These are phyloP conservation scores for Disparrhopalites patrizii DNA, from an alignment of 2,888 invertebrate species.

Conservation along the genomic window DNA sequence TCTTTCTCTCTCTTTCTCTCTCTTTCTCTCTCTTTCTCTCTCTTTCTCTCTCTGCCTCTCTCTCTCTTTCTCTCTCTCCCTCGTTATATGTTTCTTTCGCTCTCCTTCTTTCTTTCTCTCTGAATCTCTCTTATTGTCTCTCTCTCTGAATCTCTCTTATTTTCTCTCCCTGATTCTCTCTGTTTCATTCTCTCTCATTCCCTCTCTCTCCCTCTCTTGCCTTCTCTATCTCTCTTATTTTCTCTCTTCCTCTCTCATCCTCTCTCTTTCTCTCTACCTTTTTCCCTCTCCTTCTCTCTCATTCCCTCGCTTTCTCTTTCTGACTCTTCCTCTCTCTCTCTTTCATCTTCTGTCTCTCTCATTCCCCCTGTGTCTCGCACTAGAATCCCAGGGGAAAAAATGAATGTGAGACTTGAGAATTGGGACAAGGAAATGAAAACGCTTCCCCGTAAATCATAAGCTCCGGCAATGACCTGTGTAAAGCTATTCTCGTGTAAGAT, in stretches of 20 bases:
- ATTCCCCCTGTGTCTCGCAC: too few relatives aligned
- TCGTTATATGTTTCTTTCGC: background rate
- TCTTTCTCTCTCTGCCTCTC: slow-evolving; percentile 7
- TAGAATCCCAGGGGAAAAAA: too few relatives aligned
- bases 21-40: slow-evolving; percentile 2
- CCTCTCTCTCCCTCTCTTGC: background rate
- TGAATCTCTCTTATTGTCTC: background rate
- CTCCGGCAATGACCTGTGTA: too few relatives aligned
- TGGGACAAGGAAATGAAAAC: too few relatives aligned
- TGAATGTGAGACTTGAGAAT: too few relatives aligned
- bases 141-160: background rate
- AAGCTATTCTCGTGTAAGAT: too few relatives aligned
- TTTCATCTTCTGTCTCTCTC: background rate
- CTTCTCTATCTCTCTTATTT: background rate
- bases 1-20: slow-evolving; percentile 6
- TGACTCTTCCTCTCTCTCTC: background rate
- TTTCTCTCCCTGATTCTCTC: too few relatives aligned
- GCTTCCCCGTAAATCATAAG: too few relatives aligned
- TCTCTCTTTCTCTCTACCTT: background rate
- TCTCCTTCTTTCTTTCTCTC: slow-evolving; percentile 8
- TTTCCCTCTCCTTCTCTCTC: too few relatives aligned
- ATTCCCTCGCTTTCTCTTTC: background rate
- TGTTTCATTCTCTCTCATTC: background rate
- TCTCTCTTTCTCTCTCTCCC: background rate
- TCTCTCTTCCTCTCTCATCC: background rate